Base-by-base conservation (phyloP, 1,140 invertebrate genomes). In the Tetranychus urticae region DNA sequence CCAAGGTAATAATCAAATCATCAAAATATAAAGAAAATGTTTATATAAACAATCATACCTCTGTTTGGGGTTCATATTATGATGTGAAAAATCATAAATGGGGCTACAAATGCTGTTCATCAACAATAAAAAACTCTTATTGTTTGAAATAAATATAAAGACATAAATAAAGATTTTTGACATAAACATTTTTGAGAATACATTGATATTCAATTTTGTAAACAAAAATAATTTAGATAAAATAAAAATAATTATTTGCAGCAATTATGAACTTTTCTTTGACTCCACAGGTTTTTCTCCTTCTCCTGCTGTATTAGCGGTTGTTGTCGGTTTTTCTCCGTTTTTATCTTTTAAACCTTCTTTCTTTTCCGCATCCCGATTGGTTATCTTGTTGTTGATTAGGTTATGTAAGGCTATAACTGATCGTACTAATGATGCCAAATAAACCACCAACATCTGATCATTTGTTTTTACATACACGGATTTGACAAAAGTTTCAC, bases 391-490 rank as follows among this genome's bases (percentile, higher is more conserved):
- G 73, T 99, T 99, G 71, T 97, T 97, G 67, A 99, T 99, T 45
- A 99, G 80, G 78, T 99, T 98, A 72, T 99, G 93, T 58, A 99
- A 75, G 7, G 64, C 62, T 67, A 98, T 88, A 63, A 98, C 91
- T 0, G 92, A 96, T 62, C 96, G 81, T 12, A 97, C 67, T 62
- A 99, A 79, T 1, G 94, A 90, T 3, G 94, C 92, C 59, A 98
- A 75, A 73, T 99, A 99, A 14, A 99, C 90, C 14, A 97, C 93
- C 56, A 98, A 77, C 81, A 97, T 91, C 73, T 99, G 94, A 77
- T 99, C 96, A 72, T 99, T 99, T 14, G 94, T 98, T 77, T 97
- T 97, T n/a, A 97, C 83, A 69, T 94, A 94, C 61, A 97, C 78
- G 2, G 92, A 88, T 69, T 92, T 89, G 31, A 93, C 86, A 71